Percentiles rank a stretch among this genome's conserved stretches.
These are phyloP conservation scores for Onychomys arenicola DNA, from an alignment of 2,797 vertebrate genomes.

Conservation along the genomic window DNA sequence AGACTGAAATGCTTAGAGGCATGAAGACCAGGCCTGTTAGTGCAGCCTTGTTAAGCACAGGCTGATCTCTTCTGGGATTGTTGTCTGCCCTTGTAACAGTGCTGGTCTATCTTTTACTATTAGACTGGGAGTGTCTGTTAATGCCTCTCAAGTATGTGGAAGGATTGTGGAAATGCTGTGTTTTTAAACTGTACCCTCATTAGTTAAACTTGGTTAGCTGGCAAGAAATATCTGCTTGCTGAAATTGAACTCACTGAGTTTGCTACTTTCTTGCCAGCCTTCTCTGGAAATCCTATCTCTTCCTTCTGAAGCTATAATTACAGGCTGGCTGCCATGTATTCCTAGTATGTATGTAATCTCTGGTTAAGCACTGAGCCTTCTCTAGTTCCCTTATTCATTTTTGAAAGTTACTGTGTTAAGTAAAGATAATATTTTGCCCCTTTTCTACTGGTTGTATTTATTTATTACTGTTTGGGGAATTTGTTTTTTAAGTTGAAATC, in stretches of 20 bases:
- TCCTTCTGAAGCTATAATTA: not conserved
- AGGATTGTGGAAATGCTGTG: not conserved
- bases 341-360: no score
- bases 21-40: not conserved
- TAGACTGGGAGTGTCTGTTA: not conserved
- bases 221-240: not conserved
- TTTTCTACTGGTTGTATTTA: not conserved
- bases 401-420: not conserved
- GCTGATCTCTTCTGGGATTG: fast-evolving
- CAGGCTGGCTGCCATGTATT: not conserved
- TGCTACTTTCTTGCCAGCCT: not conserved
- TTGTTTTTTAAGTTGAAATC: not conserved
- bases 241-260: not conserved
- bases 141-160: not conserved
- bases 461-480: not conserved
- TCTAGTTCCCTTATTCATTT: not conserved
- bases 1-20: not conserved
- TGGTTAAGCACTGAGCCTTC: not conserved
- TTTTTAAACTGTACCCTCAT: not conserved
- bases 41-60: fast-evolving
- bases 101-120: no score
- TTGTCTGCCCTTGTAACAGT: not conserved
- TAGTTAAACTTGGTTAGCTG: not conserved
- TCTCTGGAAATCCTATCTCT: not conserved
- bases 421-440: not conserved